Evolutionary conservation across 2,797 vertebrate genomes (phyloP), one percentile per base, ranked within the genome.

Genomic region (Anomalospiza imberbis): DNA sequence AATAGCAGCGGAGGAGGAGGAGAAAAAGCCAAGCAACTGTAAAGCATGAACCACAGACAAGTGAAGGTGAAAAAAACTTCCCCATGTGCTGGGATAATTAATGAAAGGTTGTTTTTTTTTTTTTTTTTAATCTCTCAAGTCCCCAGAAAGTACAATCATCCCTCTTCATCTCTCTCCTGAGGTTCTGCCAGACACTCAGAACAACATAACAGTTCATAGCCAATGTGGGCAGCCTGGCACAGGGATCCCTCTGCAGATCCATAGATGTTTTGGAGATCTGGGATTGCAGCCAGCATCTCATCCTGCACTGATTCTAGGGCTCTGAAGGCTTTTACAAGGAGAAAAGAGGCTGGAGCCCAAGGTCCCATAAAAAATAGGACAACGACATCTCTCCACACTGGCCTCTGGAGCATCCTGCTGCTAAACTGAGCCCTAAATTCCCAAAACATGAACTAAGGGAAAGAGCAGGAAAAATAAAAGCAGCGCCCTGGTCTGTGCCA

Each of bases 1-100:
- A 91, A 96, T 47, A 94, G 91, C 91, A 91, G 76, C 32, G 5
- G 81, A 3, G 5, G 60, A 61, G 47, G 85, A 77, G 78, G 95
- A 92, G 65, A 68, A 85, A 76, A 73, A 94, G 95, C 91, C 87
- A 93, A 89, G 72, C 19, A 61, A 89, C 60, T 62, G 44, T 68
- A 62, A 79, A 89, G 63, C 89, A 93, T 82, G 60, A 96, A 76
- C 91, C 73, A 84, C 63, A 82, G 85, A 89, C 47, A 32, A 89
- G 70, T 24, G 68, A 79, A 96, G 65, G 91, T 77, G 82, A 78
- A 78, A 93, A 89, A 85, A 66, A 38, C 10, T 51, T 73, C 55
- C 67, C 1, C 0, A 9, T 74, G 67, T 14, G 71, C 55, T 0
- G 0, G 18, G 57, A 84, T 92, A 72, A 96, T 72, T 75, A 75